These are phyloP conservation scores for Apamea monoglypha DNA, from an alignment of 2,888 invertebrate genomes.

Conservation along the genomic window DNA sequence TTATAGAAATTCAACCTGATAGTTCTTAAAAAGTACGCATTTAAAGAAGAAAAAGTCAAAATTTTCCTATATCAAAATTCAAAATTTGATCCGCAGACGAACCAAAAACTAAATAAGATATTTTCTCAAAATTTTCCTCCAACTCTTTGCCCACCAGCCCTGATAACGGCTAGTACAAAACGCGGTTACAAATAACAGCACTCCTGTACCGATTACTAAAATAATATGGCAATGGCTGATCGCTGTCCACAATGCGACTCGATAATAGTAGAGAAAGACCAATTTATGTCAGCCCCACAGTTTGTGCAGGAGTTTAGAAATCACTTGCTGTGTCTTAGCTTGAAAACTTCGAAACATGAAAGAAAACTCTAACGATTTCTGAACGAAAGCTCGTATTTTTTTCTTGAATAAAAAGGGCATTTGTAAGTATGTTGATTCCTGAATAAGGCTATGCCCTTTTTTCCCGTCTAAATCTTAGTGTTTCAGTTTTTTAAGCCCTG, in stretches of 20 bases:
- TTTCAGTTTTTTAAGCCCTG: too few species aligned
- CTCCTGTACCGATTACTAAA: slow-evolving; percentile 45
- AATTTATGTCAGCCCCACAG: slow-evolving; percentile 18
- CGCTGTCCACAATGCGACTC: slow-evolving; percentile 37
- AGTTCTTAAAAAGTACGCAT: neutral
- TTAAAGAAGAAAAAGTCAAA: neutral
- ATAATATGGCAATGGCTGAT: slow-evolving; percentile 41
- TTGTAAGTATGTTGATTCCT: neutral
- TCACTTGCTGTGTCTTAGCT: neutral
- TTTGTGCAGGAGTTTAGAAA: slow-evolving; percentile 8
- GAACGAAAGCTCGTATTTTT: neutral
- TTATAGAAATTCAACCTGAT: too few species aligned
- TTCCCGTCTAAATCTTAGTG: too few species aligned
- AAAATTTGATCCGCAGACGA: neutral
- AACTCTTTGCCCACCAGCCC: slow-evolving; percentile 25
- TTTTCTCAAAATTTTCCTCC: neutral
- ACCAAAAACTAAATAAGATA: neutral
- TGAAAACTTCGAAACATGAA: neutral
- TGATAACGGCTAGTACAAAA: slow-evolving; percentile 38
- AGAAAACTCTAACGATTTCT: neutral
- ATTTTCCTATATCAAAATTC: too few species aligned
- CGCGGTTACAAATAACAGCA: slow-evolving; percentile 56
- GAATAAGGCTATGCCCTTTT: too few species aligned
- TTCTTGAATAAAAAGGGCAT: neutral
- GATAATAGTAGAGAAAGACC: slow-evolving; percentile 27